A percentile compares a stretch with the other conserved stretches of the same genome.
These are phyloP conservation scores for Gasterosteus aculeatus DNA, from an alignment of 2,113 vertebrate species.

Conservation along the genomic window DNA sequence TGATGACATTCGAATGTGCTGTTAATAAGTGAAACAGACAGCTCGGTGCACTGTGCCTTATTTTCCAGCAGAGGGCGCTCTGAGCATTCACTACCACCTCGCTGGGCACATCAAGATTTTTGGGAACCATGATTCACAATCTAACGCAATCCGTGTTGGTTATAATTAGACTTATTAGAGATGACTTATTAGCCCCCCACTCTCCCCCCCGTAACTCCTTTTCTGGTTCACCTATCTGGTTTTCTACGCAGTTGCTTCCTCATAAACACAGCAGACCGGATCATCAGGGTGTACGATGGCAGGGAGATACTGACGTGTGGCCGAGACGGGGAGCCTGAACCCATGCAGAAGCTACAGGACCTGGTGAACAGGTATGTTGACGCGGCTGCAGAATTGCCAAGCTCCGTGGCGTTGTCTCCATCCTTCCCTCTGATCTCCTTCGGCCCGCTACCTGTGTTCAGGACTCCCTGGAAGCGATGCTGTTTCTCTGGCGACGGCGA, in stretches of 20 bases:
- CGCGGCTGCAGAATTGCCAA: too few species aligned
- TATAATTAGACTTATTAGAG: too few species aligned
- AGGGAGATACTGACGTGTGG: slow-evolving; percentile 98
- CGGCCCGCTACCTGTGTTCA: slow-evolving; percentile 51
- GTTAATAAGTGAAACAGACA: neutral
- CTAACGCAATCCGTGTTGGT: neutral
- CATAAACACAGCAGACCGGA: slow-evolving; percentile 97
- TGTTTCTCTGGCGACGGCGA: slow-evolving; percentile 98
- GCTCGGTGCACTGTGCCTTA: neutral
- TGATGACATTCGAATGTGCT: neutral
- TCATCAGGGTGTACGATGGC: slow-evolving; percentile 96
- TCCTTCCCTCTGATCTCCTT: neutral
- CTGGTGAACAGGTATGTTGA: slow-evolving; percentile 90
- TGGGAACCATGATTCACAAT: neutral
- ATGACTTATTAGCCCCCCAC: neutral
- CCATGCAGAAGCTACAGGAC: slow-evolving; percentile 98
- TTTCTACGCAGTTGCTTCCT: slow-evolving; percentile 89
- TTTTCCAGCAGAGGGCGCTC: neutral
- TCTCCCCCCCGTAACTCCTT: neutral
- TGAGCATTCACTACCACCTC: neutral
- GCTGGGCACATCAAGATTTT: neutral
- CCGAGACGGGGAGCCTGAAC: slow-evolving; percentile 94
- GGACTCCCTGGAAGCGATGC: slow-evolving; percentile 98
- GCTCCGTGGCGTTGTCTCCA: neutral
- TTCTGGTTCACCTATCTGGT: neutral